Percentiles rank a stretch among this genome's conserved stretches.
Evolutionary conservation across 1,140 invertebrate genomes (phyloP).

Genomic region (Periplaneta americana): DNA sequence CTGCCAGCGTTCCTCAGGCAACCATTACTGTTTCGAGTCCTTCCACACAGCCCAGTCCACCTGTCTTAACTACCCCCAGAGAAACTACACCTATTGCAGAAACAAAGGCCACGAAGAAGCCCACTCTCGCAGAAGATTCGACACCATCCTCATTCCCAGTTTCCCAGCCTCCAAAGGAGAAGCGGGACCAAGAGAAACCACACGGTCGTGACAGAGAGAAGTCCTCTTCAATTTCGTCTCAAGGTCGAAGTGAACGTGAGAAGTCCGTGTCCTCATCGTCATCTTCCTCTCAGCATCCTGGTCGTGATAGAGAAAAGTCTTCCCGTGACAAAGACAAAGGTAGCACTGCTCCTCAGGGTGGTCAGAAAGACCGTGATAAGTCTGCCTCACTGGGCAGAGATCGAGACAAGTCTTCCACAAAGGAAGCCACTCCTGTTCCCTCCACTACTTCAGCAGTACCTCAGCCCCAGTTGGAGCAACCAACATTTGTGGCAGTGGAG

Average conservation of each 20-base stretch:
- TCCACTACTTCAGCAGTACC: not conserved
- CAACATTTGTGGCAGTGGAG: not conserved
- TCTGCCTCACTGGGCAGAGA: not conserved
- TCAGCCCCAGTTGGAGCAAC: not conserved
- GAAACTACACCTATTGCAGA: not conserved
- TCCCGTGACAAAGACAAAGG: not conserved
- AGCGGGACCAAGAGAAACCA: not conserved
- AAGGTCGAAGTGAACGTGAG: slow-evolving; percentile 6
- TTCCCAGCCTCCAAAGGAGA: not conserved
- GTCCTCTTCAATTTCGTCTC: not conserved
- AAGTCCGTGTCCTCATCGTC: not conserved
- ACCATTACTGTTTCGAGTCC: not conserved
- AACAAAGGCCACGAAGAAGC: not conserved
- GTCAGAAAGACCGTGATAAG: not conserved
- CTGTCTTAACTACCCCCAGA: not conserved
- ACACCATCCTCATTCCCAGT: not conserved
- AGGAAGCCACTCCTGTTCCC: not conserved
- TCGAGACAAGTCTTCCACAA: not conserved
- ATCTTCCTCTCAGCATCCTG: not conserved
- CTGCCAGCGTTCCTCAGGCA: not conserved
- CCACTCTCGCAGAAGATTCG: not conserved
- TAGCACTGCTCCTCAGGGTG: not conserved
- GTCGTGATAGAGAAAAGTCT: slow-evolving; percentile 9
- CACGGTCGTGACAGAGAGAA: not conserved
- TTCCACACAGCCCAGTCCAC: not conserved